Percentiles rank a stretch among this genome's conserved stretches.
phyloP scores from a whole-genome alignment of 2,113 vertebrate species.

The Craseonycteris thonglongyai region DNA sequence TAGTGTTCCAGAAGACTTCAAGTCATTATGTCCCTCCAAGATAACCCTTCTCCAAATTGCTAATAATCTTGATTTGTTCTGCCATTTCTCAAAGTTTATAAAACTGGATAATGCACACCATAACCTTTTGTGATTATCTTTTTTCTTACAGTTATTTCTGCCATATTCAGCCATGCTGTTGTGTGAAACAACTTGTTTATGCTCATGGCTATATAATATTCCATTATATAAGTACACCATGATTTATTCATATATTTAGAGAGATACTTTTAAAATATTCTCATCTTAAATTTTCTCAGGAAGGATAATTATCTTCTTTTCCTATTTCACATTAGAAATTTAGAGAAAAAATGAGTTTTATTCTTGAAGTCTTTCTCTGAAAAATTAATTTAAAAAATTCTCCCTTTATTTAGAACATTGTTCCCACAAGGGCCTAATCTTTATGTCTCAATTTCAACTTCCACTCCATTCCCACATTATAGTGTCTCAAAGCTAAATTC shows the following conservation, averaged over 20 bases:
- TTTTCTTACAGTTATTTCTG: background rate
- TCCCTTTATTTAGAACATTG: background rate
- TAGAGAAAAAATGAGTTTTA: background rate
- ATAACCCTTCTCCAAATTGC: background rate
- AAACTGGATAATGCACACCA: background rate
- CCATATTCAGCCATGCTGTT: background rate
- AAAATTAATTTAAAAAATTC: background rate
- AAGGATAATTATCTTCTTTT: background rate
- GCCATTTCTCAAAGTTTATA: background rate
- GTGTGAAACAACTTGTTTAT: background rate
- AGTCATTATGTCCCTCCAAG: background rate
- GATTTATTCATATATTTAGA: background rate
- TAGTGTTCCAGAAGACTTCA: background rate
- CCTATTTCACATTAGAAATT: background rate
- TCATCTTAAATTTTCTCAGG: background rate
- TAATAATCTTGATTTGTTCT: background rate
- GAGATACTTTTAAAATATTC: background rate
- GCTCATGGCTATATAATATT: background rate
- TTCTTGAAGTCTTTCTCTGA: background rate
- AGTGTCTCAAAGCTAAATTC: background rate
- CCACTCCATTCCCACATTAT: rapidly evolving
- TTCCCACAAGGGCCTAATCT: background rate
- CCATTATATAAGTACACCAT: background rate
- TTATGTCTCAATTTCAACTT: background rate
- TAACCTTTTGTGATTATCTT: background rate